Evolutionary conservation across 1,140 invertebrate genomes (phyloP).

Genomic region (Bombus waltoni): DNA sequence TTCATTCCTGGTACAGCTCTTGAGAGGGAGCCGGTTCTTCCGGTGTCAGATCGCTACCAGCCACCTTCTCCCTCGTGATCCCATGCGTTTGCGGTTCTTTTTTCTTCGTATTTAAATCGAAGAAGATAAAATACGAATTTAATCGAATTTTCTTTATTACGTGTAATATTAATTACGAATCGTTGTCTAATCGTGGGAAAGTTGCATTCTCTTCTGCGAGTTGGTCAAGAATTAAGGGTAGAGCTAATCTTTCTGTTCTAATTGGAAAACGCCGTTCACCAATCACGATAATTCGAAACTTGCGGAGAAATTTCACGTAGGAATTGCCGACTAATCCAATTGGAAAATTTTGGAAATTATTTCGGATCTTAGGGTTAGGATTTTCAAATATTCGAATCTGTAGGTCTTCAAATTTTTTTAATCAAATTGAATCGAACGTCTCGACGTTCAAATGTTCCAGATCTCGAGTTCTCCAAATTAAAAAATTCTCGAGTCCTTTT

Average conservation of each 20-base stretch:
- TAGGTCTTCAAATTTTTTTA: too few species aligned
- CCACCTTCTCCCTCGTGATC: not conserved
- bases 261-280: too few species aligned
- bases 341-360: too few species aligned
- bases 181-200: too few species aligned
- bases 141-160: not conserved
- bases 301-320: too few species aligned
- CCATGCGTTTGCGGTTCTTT: not conserved
- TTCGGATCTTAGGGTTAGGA: too few species aligned
- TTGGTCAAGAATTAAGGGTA: too few species aligned
- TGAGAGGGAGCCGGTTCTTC: constrained; percentile 50
- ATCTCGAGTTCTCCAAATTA: not conserved
- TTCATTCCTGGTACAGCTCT: constrained; percentile 60
- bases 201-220: too few species aligned
- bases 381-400: not conserved
- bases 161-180: too few species aligned
- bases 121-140: constrained; percentile 5
- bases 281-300: too few species aligned
- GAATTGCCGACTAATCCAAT: too few species aligned
- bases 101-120: not conserved
- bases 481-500: not conserved
- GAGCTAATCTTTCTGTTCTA: too few species aligned
- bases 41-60: constrained; percentile 28
- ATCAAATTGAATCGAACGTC: not conserved
- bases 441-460: not conserved